Percentiles rank a stretch among this genome's conserved stretches.
These are phyloP conservation scores for Equus quagga DNA, from an alignment of 2,113 vertebrate species.

Conservation along the genomic window DNA sequence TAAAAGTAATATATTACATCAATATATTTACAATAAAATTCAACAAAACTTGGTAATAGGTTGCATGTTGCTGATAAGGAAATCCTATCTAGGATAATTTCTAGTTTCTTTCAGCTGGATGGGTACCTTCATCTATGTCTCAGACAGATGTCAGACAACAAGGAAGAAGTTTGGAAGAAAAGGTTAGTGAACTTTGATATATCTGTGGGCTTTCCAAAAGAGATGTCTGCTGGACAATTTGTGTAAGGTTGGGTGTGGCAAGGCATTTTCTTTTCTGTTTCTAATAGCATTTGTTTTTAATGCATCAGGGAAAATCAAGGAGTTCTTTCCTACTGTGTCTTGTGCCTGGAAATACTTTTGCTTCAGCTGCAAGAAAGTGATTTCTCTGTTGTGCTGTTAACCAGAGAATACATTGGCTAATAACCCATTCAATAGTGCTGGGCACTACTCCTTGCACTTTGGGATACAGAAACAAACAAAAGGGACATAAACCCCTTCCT, in stretches of 20 bases:
- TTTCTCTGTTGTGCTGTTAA: neutral
- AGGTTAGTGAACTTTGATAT: neutral
- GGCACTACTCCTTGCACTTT: neutral
- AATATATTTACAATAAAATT: neutral
- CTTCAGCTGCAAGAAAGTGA: neutral
- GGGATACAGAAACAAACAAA: neutral
- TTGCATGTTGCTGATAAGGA: neutral
- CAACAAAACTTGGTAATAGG: neutral
- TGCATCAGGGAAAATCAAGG: neutral
- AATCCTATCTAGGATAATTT: neutral
- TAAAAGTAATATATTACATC: neutral
- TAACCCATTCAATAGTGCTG: neutral
- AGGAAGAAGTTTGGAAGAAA: neutral
- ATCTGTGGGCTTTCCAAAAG: neutral
- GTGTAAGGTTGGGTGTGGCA: neutral
- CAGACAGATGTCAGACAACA: neutral
- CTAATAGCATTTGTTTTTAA: neutral
- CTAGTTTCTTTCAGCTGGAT: neutral
- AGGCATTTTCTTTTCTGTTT: neutral
- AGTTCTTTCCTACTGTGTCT: neutral
- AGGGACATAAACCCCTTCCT: neutral
- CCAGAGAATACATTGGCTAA: neutral
- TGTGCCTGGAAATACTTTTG: neutral
- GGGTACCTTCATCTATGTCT: neutral
- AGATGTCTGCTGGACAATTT: neutral